phyloP scores from a whole-genome alignment of 2,888 invertebrate species.

The Adelognathus sp. region DNA sequence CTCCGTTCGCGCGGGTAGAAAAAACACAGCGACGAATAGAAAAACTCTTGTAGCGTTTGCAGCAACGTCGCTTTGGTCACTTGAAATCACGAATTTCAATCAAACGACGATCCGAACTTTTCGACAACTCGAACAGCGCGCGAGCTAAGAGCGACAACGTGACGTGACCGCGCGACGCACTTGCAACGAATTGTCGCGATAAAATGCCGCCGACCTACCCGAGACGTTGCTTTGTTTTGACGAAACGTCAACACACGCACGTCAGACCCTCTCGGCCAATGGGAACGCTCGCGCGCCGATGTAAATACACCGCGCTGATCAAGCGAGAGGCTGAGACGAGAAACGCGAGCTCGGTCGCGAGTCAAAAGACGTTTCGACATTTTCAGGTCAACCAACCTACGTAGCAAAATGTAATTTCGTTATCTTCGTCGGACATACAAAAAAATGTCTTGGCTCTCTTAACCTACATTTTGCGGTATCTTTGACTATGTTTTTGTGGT shows the following conservation, averaged over 20 bases:
- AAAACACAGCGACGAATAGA: background rate
- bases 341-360: slow-evolving; percentile 33
- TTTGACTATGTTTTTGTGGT: background rate
- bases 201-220: slow-evolving; percentile 69
- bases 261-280: slow-evolving; percentile 69
- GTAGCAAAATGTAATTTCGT: background rate
- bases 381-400: slow-evolving; percentile 19
- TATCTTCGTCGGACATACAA: background rate
- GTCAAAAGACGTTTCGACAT: slow-evolving; percentile 44
- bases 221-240: slow-evolving; percentile 78
- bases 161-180: slow-evolving; percentile 64
- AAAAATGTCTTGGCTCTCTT: background rate
- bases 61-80: background rate
- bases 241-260: slow-evolving; percentile 76
- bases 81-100: background rate
- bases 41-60: background rate
- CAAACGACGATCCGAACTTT: background rate
- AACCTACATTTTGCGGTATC: background rate
- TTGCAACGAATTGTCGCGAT: slow-evolving; percentile 67
- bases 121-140: background rate
- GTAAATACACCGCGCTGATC: slow-evolving; percentile 65
- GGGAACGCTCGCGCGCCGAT: slow-evolving; percentile 56
- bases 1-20: background rate
- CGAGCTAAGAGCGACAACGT: slow-evolving; percentile 36
- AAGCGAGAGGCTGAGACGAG: background rate